Evolutionary conservation across 2,797 vertebrate genomes (phyloP).

Genomic region (Scleropages formosus): DNA sequence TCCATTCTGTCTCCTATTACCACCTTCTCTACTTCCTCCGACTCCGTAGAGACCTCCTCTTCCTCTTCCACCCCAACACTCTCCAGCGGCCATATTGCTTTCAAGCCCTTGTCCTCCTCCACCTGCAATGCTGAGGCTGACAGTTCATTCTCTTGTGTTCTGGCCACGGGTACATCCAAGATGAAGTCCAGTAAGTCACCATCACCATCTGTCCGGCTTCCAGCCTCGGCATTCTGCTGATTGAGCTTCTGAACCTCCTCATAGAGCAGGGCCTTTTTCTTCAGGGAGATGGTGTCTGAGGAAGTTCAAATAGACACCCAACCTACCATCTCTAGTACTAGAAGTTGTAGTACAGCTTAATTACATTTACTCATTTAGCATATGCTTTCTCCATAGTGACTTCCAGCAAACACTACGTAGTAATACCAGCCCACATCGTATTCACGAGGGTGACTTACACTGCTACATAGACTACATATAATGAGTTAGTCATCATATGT

Average conservation of each 20-base stretch:
- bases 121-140: not conserved
- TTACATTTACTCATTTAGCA: no score
- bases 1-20: constrained; percentile 1
- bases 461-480: no score
- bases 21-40: constrained; percentile 25
- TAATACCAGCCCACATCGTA: no score
- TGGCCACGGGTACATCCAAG: constrained; percentile 41
- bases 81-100: not conserved
- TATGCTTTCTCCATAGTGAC: no score
- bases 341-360: not conserved
- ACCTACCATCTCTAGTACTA: not conserved
- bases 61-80: constrained; percentile 12
- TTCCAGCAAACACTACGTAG: no score
- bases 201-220: constrained; percentile 39
- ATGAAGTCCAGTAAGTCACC: constrained; percentile 44
- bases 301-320: constrained; percentile 34
- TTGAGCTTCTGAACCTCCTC: constrained; percentile 81
- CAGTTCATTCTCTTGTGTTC: constrained; percentile 28
- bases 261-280: constrained; percentile 66
- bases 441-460: no score
- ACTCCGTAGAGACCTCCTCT: constrained; percentile 27
- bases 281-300: constrained; percentile 68
- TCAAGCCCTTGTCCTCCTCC: constrained; percentile 22
- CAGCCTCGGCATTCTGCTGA: constrained; percentile 68
- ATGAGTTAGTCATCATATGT: no score